These are phyloP conservation scores for Standfussiana lucernea DNA, from an alignment of 2,888 invertebrate genomes.

Conservation along the genomic window DNA sequence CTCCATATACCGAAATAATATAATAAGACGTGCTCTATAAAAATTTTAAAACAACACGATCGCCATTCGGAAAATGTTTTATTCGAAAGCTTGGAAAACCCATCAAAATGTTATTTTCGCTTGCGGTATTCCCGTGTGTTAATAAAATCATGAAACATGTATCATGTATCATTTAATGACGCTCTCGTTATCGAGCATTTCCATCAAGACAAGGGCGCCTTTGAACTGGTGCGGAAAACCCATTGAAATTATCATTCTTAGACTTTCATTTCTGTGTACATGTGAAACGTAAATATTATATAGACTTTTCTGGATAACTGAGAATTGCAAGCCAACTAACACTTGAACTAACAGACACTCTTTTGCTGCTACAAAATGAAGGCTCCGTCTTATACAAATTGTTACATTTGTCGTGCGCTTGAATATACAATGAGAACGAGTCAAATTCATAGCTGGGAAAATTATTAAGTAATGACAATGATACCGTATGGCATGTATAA, in stretches of 20 bases:
- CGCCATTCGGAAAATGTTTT: not conserved
- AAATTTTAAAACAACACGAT: constrained; percentile 2
- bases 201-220: not conserved
- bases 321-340: not conserved
- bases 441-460: constrained; percentile 5
- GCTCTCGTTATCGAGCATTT: not conserved
- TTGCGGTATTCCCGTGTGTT: not conserved
- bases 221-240: not conserved
- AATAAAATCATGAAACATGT: not conserved
- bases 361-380: not conserved
- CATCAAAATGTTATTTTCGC: not conserved
- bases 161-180: not conserved
- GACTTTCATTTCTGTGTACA: too few relatives aligned
- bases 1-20: not conserved
- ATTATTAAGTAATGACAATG: not conserved
- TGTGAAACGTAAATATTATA: not conserved
- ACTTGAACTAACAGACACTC: not conserved
- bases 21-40: not conserved
- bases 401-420: not conserved
- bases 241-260: too few relatives aligned
- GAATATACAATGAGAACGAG: constrained; percentile 2
- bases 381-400: not conserved
- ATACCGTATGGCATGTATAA: not conserved
- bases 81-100: not conserved
- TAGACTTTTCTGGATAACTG: not conserved